Conservation (phyloP, 1,140 invertebrate species). For the Caenorhabditis brenneri region DNA sequence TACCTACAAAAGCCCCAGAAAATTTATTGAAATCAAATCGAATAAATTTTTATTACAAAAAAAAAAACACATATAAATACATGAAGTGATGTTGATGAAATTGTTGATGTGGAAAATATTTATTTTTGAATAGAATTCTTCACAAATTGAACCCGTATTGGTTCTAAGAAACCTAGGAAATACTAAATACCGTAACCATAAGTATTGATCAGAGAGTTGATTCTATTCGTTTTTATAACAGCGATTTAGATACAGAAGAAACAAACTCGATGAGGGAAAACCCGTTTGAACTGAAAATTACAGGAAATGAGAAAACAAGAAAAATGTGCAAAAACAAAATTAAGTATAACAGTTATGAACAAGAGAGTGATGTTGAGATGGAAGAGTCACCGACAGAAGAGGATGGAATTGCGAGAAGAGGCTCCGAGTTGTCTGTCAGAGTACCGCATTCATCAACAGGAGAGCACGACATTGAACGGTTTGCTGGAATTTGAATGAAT, state of each 20-base stretch:
- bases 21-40: too few relatives aligned
- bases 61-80: too few relatives aligned
- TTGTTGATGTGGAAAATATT: neutral
- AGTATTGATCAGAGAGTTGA: neutral
- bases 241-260: neutral
- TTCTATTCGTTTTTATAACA: neutral
- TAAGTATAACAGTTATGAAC: slow-evolving; percentile 20
- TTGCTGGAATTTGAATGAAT: too few relatives aligned
- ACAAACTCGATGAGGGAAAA: neutral
- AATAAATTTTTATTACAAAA: neutral
- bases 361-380: neutral
- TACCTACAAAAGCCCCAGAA: too few relatives aligned
- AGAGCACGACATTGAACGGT: neutral
- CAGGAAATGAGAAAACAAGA: neutral
- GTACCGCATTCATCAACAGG: slow-evolving; percentile 3
- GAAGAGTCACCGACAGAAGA: neutral
- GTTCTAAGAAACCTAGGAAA: slow-evolving; percentile 19
- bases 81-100: slow-evolving; percentile 15
- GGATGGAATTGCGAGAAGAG: slow-evolving; percentile 3
- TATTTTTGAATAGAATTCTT: too few relatives aligned
- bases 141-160: slow-evolving; percentile 4
- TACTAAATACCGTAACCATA: slow-evolving; percentile 41
- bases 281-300: neutral
- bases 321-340: neutral
- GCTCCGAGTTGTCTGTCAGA: slow-evolving; percentile 19